phyloP scores from a whole-genome alignment of 2,113 vertebrate genomes.

The Benitochromis conjunctus region DNA sequence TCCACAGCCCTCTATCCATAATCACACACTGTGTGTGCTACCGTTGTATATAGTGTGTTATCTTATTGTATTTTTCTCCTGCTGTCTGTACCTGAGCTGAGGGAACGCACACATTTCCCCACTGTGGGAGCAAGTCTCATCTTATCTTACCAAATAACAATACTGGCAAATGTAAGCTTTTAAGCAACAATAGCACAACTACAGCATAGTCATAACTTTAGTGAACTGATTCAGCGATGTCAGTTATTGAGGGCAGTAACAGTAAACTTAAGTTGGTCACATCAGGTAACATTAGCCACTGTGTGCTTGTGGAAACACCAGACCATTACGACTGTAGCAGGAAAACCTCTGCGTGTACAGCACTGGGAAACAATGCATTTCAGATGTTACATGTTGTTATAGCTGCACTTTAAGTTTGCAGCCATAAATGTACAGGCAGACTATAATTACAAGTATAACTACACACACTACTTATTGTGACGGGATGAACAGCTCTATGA shows the following conservation, averaged over 20 bases:
- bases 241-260: background rate
- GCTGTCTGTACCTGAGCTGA: no score
- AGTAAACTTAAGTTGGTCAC: background rate
- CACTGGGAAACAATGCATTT: background rate
- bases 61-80: no score
- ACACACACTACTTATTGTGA: rapidly evolving
- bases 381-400: background rate
- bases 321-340: background rate
- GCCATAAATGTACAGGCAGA: background rate
- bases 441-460: background rate
- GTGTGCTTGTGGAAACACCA: background rate
- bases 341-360: background rate
- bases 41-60: no score
- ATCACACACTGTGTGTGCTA: no score
- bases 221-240: background rate
- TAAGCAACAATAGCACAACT: background rate
- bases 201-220: background rate
- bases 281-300: background rate
- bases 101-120: no score
- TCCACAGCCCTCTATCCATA: no score
- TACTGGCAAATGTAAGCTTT: no score
- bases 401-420: background rate
- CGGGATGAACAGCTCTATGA: background rate
- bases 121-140: no score
- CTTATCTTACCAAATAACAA: no score